Evolutionary conservation across 2,113 vertebrate species (phyloP), one percentile per base, ranked within the genome.

Genomic region (Xyliphius kryptos): DNA sequence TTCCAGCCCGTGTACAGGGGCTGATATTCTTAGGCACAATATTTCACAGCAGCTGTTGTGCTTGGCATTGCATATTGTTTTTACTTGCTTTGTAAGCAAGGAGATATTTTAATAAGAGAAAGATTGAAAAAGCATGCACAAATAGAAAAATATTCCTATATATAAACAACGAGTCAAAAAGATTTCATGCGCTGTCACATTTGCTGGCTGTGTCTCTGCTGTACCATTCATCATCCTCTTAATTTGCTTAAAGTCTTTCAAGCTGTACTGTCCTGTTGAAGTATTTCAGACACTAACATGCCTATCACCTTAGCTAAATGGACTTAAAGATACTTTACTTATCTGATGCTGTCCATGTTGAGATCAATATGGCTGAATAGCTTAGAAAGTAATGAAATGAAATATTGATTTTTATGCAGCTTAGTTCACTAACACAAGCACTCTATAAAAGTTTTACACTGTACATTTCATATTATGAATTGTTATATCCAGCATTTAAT

Each of bases 381-480:
- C 8, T 3, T 13, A 58, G 59, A 54, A 17, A 20, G 64, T 59
- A 67, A 67, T 67, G 51, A 46, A 72, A 67, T 63, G 54, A 43
- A 54, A 19, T 26, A 72, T 72, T 58, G 70, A 72, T 72, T 72
- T 58, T 72, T 49, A 63, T 59, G 36, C 58, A 67, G 37, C n/a
- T 9, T 48, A 54, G 49, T 72, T 72, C 54, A 64, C 36, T 68
- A 63, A 59, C 55, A 58, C 26, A n/a, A 46, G 54, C 21, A 21
- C 52, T 67, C 20, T 55, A 67, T 61, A 41, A 61, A 63, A 53
- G 37, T 14, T 57, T 71, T 44, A 51, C 47, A 62, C 22, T 56
- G 49, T 36, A 36, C 22, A 17, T 6, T 21, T 59, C 37, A 58
- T 55, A 52, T 44, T 56, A 17, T 32, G 47, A 8, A 10, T n/a